These are phyloP conservation scores for Lethenteron camtschaticum DNA, from an alignment of 2,113 vertebrate genomes.

Conservation along the genomic window DNA sequence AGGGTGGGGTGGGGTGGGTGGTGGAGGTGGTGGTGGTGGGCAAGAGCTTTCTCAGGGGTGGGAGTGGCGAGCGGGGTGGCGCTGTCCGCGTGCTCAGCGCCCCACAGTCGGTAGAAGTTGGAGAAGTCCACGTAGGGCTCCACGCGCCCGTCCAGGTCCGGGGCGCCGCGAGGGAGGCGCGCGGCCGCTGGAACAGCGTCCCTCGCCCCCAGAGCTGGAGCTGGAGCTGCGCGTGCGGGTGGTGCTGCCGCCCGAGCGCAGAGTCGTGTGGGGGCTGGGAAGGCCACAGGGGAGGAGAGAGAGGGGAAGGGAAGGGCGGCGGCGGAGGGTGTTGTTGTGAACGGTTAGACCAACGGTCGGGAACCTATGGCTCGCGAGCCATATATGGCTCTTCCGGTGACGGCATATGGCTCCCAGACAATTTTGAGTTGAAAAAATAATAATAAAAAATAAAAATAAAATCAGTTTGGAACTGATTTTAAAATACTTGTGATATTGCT, in stretches of 20 bases:
- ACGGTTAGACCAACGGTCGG: not conserved
- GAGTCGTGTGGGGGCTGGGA: slow-evolving; percentile 70
- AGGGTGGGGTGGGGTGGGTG: not conserved
- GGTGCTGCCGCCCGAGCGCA: slow-evolving; percentile 85
- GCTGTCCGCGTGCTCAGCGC: slow-evolving; percentile 46
- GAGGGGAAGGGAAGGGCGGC: slow-evolving; percentile 6
- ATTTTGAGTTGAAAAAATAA: too few species aligned
- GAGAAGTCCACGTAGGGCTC: slow-evolving; percentile 91
- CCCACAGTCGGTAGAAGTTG: slow-evolving; percentile 79
- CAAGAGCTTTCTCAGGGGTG: not conserved
- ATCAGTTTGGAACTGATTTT: too few species aligned
- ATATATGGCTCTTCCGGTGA: too few species aligned
- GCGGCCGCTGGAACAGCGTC: slow-evolving; percentile 57
- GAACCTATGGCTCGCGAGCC: too few species aligned
- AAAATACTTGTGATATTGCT: too few species aligned
- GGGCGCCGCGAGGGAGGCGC: slow-evolving; percentile 62
- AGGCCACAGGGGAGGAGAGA: slow-evolving; percentile 7
- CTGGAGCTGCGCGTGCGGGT: slow-evolving; percentile 84
- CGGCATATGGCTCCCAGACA: too few species aligned
- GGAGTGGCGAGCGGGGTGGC: not conserved
- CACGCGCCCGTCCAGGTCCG: slow-evolving; percentile 69
- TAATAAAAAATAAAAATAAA: too few species aligned
- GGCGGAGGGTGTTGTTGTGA: too few species aligned
- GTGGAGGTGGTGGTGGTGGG: not conserved
- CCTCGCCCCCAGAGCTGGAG: slow-evolving; percentile 30